Percentiles rank a stretch among this genome's conserved stretches.
phyloP scores from a whole-genome alignment of 2,888 invertebrate species.

The Clusia tigrina region DNA sequence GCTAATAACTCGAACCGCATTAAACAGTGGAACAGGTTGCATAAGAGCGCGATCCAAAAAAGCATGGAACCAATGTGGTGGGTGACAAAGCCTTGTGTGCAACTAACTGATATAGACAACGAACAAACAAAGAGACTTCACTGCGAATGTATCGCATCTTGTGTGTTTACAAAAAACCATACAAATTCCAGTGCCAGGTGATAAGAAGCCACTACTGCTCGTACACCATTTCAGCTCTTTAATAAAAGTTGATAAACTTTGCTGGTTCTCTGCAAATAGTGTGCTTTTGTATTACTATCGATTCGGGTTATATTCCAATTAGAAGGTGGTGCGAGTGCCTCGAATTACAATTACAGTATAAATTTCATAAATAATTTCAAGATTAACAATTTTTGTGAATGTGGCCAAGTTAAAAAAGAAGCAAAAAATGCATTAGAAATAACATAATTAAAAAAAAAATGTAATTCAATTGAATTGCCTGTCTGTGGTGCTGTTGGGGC shows the following conservation, averaged over 20 bases:
- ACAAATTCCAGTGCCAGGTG: constrained; percentile 35
- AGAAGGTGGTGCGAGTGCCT: neutral
- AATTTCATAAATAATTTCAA: neutral
- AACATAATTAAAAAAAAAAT: neutral
- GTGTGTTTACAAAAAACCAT: constrained; percentile 14
- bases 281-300: constrained; percentile 27
- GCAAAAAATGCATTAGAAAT: neutral
- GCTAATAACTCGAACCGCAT: too few species aligned
- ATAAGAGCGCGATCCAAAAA: neutral
- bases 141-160: constrained; percentile 17
- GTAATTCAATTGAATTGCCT: neutral
- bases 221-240: neutral
- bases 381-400: neutral
- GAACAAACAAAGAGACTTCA: constrained; percentile 14
- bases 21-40: too few species aligned
- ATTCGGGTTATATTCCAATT: neutral
- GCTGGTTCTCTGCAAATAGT: constrained; percentile 41
- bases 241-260: constrained; percentile 38
- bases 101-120: constrained; percentile 25
- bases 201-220: constrained; percentile 40
- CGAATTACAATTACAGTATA: neutral
- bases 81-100: constrained; percentile 11
- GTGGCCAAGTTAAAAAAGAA: neutral
- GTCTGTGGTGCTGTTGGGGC: neutral
- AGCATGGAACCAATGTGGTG: constrained; percentile 21